Evolutionary conservation across 1,140 invertebrate genomes (phyloP).

Genomic region (Lepidurus apus): DNA sequence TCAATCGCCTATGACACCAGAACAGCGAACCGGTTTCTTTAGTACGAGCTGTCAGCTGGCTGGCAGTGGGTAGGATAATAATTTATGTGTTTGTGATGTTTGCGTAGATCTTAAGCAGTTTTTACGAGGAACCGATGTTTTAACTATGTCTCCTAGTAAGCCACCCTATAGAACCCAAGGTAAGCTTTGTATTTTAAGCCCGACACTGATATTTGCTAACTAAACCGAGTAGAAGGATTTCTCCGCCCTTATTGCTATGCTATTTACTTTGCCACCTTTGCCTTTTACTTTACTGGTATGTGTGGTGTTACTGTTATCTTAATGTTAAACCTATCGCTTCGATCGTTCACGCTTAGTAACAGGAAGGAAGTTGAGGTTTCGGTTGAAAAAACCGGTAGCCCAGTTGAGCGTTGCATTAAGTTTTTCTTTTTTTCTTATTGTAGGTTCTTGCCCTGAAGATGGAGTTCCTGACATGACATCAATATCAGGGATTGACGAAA

Average conservation of each 20-base stretch:
- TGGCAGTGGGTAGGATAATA: background rate
- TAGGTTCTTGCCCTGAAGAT: conserved; percentile 45
- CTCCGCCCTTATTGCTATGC: background rate
- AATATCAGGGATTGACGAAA: conserved; percentile 86
- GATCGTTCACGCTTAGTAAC: background rate
- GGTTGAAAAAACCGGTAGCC: background rate
- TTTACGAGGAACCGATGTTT: background rate
- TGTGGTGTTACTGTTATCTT: background rate
- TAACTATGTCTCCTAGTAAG: background rate
- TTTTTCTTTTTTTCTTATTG: conserved; percentile 28
- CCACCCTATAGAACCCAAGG: conserved; percentile 9
- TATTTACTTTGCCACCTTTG: no score
- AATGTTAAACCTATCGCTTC: background rate
- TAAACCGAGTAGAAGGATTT: background rate
- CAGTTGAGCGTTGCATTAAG: background rate
- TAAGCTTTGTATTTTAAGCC: background rate
- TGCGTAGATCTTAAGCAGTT: background rate
- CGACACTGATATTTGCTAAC: background rate
- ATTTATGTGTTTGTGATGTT: background rate
- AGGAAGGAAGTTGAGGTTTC: background rate
- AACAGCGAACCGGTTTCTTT: background rate
- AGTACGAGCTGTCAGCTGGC: conserved; percentile 1
- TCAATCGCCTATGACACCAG: no score
- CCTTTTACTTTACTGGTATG: background rate
- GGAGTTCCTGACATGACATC: conserved; percentile 77